These are phyloP conservation scores for Hyperopisus bebe DNA, from an alignment of 2,113 vertebrate genomes.

Conservation along the genomic window DNA sequence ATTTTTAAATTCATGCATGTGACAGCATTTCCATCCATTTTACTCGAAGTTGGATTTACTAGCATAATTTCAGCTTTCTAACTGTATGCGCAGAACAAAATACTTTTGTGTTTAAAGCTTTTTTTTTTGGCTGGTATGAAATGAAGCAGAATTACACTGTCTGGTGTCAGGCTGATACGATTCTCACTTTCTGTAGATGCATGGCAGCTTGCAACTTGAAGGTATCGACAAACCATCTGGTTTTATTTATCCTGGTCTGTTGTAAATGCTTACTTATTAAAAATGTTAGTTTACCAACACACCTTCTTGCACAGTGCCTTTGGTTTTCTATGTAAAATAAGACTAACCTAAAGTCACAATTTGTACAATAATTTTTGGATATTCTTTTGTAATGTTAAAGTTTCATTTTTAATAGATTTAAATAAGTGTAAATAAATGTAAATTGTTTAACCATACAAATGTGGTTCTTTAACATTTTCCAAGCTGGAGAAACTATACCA, in stretches of 20 bases:
- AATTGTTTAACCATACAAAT: conserved; percentile 46
- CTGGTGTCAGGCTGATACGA: background rate
- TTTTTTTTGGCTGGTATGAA: background rate
- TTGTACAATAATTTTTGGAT: conserved; percentile 55
- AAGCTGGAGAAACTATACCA: background rate
- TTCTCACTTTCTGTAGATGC: background rate
- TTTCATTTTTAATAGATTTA: conserved; percentile 57
- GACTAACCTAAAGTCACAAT: conserved; percentile 42
- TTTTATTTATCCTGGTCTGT: background rate
- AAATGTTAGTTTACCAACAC: conserved; percentile 39
- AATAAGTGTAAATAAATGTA: conserved; percentile 56
- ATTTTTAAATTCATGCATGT: background rate
- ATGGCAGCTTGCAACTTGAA: background rate
- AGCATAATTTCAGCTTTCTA: background rate
- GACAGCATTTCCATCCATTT: background rate
- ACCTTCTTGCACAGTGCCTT: conserved; percentile 61
- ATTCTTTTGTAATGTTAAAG: conserved; percentile 47
- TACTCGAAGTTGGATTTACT: background rate
- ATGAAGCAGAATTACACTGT: background rate
- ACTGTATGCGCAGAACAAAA: background rate
- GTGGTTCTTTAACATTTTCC: background rate
- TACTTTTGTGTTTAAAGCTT: background rate
- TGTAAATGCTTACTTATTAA: conserved; percentile 32
- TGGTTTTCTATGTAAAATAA: conserved; percentile 61
- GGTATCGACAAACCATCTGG: background rate